These are phyloP conservation scores for Eutolmus rufibarbis DNA, from an alignment of 2,888 invertebrate species.

Conservation along the genomic window DNA sequence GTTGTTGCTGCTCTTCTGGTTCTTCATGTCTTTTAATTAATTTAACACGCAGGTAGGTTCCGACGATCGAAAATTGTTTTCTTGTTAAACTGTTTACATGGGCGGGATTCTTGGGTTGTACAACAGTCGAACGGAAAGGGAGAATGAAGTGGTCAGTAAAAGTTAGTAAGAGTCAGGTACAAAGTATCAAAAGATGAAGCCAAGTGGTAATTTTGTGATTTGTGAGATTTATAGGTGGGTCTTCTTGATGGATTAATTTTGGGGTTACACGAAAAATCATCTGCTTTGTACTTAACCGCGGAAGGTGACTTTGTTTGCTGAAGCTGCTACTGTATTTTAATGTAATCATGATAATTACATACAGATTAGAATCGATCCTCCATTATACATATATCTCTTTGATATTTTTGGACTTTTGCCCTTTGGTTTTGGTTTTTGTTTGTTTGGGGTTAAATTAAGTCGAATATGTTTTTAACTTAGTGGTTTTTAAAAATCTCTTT, in stretches of 20 bases:
- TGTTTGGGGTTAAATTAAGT: background rate
- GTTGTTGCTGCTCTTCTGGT: constrained; percentile 38
- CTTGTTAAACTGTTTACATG: constrained; percentile 48
- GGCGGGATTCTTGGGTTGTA: constrained; percentile 43
- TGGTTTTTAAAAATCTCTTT: too few relatives aligned
- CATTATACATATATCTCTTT: background rate
- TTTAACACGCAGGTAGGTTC: constrained; percentile 47
- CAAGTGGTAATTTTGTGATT: constrained; percentile 48
- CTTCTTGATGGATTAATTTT: constrained; percentile 46
- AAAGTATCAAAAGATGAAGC: constrained; percentile 40
- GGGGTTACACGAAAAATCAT: constrained; percentile 29
- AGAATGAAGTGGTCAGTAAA: constrained; percentile 24
- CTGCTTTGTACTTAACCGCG: background rate
- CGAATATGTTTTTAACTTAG: background rate
- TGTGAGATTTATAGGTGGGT: constrained; percentile 45
- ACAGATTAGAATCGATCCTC: background rate
- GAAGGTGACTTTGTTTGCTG: constrained; percentile 24
- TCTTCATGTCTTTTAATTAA: constrained; percentile 48
- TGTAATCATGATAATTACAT: background rate
- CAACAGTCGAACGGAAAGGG: background rate
- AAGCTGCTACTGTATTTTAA: constrained; percentile 17
- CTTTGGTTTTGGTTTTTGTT: background rate
- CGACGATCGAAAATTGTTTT: constrained; percentile 46
- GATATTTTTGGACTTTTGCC: background rate
- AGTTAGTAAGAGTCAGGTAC: constrained; percentile 16